These are phyloP conservation scores for Drosophila pandora DNA, from an alignment of 1,140 invertebrate species.

Conservation along the genomic window DNA sequence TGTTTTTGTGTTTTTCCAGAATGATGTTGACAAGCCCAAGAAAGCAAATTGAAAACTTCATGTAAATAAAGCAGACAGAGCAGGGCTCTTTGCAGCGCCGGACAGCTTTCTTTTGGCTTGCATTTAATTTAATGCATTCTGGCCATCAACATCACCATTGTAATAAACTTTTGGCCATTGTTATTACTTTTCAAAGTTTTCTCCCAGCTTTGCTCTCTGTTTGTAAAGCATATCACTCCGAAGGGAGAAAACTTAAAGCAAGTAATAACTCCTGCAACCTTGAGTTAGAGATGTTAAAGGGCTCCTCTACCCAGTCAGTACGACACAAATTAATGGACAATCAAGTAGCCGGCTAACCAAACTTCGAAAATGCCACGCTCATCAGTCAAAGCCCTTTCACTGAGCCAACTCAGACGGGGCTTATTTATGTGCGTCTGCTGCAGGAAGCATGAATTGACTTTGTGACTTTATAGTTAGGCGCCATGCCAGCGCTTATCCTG, in stretches of 20 bases:
- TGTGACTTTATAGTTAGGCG: constrained; percentile 57
- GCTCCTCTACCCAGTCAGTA: neutral
- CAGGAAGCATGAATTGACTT: constrained; percentile 73
- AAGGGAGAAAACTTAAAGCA: constrained; percentile 22
- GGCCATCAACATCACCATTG: constrained; percentile 48
- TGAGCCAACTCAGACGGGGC: constrained; percentile 34
- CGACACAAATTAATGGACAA: constrained; percentile 42
- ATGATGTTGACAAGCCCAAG: constrained; percentile 68
- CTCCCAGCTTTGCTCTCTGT: neutral
- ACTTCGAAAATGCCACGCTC: constrained; percentile 22
- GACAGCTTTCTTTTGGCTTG: constrained; percentile 61
- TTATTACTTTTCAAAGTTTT: constrained; percentile 64
- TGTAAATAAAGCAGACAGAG: constrained; percentile 57
- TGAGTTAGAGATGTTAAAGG: constrained; percentile 20
- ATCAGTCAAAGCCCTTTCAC: constrained; percentile 57
- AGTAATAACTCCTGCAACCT: constrained; percentile 24
- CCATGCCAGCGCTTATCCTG: constrained; percentile 23
- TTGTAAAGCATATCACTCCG: constrained; percentile 2
- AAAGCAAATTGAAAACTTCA: constrained; percentile 73
- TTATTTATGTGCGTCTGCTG: constrained; percentile 78
- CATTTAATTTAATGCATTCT: constrained; percentile 76
- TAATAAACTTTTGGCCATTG: constrained; percentile 60
- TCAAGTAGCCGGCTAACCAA: constrained; percentile 36
- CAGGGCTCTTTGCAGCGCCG: constrained; percentile 34
- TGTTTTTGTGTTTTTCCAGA: constrained; percentile 19